Evolutionary conservation across 2,797 vertebrate species (phyloP).

Genomic region (Brachyrhaphis roseni): DNA sequence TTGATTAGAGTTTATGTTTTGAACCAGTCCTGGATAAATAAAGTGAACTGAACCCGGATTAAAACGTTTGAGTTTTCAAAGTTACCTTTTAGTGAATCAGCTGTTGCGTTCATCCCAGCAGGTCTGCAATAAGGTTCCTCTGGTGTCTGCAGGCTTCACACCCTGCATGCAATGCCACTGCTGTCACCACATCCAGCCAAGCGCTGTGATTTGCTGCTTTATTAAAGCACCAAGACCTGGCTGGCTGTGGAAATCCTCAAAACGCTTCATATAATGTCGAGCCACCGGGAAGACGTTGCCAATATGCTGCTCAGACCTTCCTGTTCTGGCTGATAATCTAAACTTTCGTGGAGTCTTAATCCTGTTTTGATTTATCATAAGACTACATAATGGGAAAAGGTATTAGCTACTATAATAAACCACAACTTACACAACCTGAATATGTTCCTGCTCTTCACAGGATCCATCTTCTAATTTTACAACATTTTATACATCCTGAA

Average conservation of each 20-base stretch:
- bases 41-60: not conserved
- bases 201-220: not conserved
- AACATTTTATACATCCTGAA: conserved; percentile 18
- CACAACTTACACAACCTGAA: not conserved
- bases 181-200: not conserved
- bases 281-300: not conserved
- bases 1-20: not conserved
- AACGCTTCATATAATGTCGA: not conserved
- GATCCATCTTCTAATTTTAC: conserved; percentile 2
- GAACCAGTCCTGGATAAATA: not conserved
- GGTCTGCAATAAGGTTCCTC: not conserved
- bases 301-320: not conserved
- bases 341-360: not conserved
- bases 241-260: not conserved
- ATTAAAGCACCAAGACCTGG: not conserved
- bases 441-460: not conserved
- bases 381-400: not conserved
- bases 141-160: not conserved
- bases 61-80: not conserved
- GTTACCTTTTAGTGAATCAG: not conserved
- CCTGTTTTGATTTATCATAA: not conserved
- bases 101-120: not conserved
- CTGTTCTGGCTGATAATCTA: not conserved
- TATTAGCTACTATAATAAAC: not conserved
- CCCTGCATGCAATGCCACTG: not conserved